Percentiles rank a stretch among this genome's conserved stretches.
These are phyloP conservation scores for Aphelenchoides fujianensis DNA, from an alignment of 1,140 invertebrate genomes.

Conservation along the genomic window DNA sequence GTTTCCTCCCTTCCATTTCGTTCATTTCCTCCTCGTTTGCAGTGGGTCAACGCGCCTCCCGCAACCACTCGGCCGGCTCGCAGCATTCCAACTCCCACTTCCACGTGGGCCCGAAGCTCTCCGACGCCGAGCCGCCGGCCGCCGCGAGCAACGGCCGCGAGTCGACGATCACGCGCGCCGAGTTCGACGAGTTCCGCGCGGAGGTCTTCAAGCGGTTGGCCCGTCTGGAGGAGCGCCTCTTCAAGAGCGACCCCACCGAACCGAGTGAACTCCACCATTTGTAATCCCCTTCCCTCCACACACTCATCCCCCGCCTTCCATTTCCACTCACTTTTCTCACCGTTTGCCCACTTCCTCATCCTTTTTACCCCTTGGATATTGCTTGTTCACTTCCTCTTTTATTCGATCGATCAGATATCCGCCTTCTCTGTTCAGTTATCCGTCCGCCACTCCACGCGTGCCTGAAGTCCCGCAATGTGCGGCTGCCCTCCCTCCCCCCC, in stretches of 20 bases:
- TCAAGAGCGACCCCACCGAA: not conserved
- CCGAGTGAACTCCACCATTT: not conserved
- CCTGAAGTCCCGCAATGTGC: not conserved
- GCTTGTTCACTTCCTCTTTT: not conserved
- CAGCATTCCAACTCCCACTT: conserved; percentile 22
- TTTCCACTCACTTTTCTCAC: not conserved
- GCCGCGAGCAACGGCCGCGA: not conserved
- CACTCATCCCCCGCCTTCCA: not conserved
- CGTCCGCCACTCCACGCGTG: not conserved
- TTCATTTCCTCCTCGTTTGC: not conserved
- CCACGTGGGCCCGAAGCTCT: not conserved
- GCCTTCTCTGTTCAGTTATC: not conserved
- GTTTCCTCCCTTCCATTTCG: conserved; percentile 4
- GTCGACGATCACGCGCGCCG: not conserved
- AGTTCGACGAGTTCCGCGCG: conserved; percentile 9
- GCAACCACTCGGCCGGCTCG: conserved; percentile 16
- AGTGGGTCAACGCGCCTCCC: not conserved
- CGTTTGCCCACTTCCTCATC: not conserved
- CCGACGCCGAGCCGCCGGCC: not conserved
- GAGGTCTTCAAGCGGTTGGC: conserved; percentile 12
- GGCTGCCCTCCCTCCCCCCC: too few relatives aligned
- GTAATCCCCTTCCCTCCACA: not conserved
- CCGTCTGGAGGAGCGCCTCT: not conserved
- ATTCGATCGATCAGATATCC: not conserved
- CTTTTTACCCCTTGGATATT: not conserved